Conservation (phyloP, 2,113 vertebrate species). For the Sula dactylatra region DNA sequence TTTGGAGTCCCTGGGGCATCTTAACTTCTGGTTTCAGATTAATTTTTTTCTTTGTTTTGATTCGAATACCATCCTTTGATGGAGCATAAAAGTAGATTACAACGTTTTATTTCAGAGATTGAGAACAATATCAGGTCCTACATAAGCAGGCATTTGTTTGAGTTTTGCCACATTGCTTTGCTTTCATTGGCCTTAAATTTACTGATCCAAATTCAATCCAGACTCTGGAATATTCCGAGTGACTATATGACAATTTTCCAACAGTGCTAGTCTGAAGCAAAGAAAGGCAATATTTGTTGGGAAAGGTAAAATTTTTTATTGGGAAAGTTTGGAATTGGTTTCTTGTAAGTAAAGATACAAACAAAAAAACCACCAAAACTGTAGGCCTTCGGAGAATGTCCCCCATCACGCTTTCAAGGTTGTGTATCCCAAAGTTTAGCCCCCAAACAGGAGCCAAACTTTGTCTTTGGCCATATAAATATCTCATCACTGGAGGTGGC, state of each 20-base stretch:
- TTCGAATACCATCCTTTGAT: neutral
- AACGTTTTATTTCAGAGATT: neutral
- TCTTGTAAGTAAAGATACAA: neutral
- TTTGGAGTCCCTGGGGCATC: neutral
- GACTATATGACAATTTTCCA: neutral
- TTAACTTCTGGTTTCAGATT: neutral
- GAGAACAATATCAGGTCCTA: neutral
- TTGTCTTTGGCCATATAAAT: neutral
- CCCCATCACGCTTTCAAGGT: neutral
- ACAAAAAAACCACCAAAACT: neutral
- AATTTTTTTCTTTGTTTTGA: neutral
- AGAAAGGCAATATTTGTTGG: neutral
- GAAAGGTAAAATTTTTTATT: neutral
- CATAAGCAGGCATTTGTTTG: neutral
- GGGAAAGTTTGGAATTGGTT: neutral
- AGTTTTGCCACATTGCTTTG: neutral
- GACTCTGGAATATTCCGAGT: neutral
- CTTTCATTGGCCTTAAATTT: neutral
- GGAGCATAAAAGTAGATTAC: neutral
- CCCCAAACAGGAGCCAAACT: neutral
- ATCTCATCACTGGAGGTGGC: neutral
- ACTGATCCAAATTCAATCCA: neutral
- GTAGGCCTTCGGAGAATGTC: neutral
- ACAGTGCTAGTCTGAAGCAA: fast-evolving
- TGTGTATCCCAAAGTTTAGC: neutral